phyloP scores from a whole-genome alignment of 1,140 invertebrate species.

The Contarinia nasturtii region DNA sequence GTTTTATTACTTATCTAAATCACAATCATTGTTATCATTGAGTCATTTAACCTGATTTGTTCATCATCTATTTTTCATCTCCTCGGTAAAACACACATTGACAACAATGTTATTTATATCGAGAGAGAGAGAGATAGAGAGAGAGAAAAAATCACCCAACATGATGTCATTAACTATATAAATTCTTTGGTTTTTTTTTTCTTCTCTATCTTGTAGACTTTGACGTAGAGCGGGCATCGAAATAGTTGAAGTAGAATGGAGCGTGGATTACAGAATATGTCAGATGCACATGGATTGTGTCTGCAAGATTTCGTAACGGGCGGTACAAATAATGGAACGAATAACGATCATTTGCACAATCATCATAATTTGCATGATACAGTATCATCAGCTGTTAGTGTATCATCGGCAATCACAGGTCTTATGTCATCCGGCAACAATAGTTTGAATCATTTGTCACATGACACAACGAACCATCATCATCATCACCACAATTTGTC shows the following conservation, averaged over 20 bases:
- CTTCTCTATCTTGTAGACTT: neutral
- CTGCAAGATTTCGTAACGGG: slow-evolving; percentile 47
- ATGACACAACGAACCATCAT: slow-evolving; percentile 27
- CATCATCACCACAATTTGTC: slow-evolving; percentile 35
- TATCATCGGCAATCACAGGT: slow-evolving; percentile 41
- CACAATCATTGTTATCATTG: too few relatives aligned
- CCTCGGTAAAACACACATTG: too few relatives aligned
- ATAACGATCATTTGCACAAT: slow-evolving; percentile 17
- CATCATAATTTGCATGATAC: slow-evolving; percentile 40
- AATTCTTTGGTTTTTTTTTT: neutral
- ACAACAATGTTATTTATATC: too few relatives aligned
- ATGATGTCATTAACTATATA: neutral
- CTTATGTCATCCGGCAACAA: slow-evolving; percentile 35
- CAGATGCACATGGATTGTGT: slow-evolving; percentile 31
- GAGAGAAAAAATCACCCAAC: too few relatives aligned
- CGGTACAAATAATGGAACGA: slow-evolving; percentile 19
- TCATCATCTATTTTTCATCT: too few relatives aligned
- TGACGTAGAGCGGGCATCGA: too few relatives aligned
- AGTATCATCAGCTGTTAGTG: slow-evolving; percentile 37
- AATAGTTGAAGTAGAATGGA: slow-evolving; percentile 10
- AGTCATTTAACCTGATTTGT: too few relatives aligned
- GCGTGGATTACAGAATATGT: slow-evolving; percentile 8
- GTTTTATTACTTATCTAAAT: too few relatives aligned
- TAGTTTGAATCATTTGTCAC: slow-evolving; percentile 25
- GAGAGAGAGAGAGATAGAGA: too few relatives aligned